Evolutionary conservation across 2,888 invertebrate species (phyloP).

Genomic region (Lepas anatifera): DNA sequence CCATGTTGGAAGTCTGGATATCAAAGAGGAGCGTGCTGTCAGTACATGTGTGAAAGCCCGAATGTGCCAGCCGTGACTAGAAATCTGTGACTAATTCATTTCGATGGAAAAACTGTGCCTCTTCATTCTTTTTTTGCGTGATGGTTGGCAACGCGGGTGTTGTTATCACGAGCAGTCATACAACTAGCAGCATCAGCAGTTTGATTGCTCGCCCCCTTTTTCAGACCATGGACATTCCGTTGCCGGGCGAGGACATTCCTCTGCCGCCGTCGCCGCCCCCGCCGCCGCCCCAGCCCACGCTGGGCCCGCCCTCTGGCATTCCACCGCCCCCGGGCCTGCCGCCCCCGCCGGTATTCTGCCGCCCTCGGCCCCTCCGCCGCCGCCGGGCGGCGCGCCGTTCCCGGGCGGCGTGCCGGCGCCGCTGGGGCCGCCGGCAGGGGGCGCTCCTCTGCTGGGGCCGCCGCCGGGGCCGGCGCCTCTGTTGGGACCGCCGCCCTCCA

Average conservation of each 20-base stretch:
- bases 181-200: too few species aligned
- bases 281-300: not conserved
- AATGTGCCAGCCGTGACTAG: too few species aligned
- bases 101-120: too few species aligned
- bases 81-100: too few species aligned
- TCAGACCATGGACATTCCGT: constrained; percentile 3
- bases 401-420: not conserved
- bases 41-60: too few species aligned
- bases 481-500: not conserved
- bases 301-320: not conserved
- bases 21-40: too few species aligned
- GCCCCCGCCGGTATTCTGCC: not conserved
- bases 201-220: too few species aligned
- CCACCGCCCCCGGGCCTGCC: not conserved
- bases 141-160: too few species aligned
- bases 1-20: too few species aligned
- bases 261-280: constrained; percentile 2
- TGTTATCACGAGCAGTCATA: too few species aligned
- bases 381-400: not conserved
- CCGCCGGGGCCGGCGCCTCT: too few species aligned
- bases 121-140: too few species aligned
- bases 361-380: not conserved
- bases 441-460: not conserved
- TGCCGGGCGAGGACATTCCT: constrained; percentile 9
- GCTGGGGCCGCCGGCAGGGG: not conserved